phyloP scores from a whole-genome alignment of 2,888 invertebrate species.

The Hoplodrina ambigua region DNA sequence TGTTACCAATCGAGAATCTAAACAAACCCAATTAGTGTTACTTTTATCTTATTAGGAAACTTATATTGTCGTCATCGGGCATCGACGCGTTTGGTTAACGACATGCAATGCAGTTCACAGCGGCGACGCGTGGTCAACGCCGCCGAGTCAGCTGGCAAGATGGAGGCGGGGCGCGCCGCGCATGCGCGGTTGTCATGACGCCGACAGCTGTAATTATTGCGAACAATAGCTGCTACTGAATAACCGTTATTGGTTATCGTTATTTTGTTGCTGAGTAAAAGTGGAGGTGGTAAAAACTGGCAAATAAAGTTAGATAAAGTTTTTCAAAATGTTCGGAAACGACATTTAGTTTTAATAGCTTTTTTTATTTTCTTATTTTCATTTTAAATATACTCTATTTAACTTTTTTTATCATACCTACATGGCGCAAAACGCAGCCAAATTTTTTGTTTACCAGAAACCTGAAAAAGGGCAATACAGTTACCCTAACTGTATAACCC shows the following conservation, averaged over 20 bases:
- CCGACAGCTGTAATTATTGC: slow-evolving; percentile 68
- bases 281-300: no score
- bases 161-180: slow-evolving; percentile 55
- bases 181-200: slow-evolving; percentile 82
- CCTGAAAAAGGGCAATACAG: no score
- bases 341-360: no score
- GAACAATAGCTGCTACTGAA: slow-evolving; percentile 16
- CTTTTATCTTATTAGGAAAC: slow-evolving; percentile 51
- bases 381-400: no score
- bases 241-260: slow-evolving; percentile 14
- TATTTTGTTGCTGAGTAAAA: slow-evolving; percentile 3
- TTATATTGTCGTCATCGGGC: slow-evolving; percentile 13
- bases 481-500: no score
- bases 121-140: slow-evolving; percentile 61
- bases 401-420: no score
- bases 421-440: no score
- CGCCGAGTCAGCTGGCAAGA: slow-evolving; percentile 62
- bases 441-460: no score
- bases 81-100: slow-evolving; percentile 26
- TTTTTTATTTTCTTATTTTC: no score
- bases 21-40: slow-evolving; percentile 37
- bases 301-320: no score
- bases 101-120: slow-evolving; percentile 20
- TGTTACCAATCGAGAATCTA: slow-evolving; percentile 3
- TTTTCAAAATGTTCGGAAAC: no score